phyloP scores from a whole-genome alignment of 1,140 invertebrate species.

The Drosophila burlai region DNA sequence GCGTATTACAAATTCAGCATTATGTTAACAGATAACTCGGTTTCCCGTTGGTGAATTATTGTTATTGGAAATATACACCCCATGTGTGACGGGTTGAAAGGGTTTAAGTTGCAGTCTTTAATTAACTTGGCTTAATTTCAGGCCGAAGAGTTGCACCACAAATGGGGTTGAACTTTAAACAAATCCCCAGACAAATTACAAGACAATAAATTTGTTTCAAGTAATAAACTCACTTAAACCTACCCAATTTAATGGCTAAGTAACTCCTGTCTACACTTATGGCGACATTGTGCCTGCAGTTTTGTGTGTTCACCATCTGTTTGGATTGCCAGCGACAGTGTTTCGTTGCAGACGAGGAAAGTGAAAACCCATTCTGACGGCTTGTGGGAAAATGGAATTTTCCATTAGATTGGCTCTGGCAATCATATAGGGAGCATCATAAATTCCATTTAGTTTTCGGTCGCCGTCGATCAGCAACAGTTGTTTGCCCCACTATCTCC shows the following conservation, averaged over 20 bases:
- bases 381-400: slow-evolving; percentile 59
- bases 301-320: slow-evolving; percentile 4
- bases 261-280: background rate
- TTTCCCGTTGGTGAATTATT: background rate
- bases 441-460: slow-evolving; percentile 67
- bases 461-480: slow-evolving; percentile 36
- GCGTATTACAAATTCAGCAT: slow-evolving; percentile 7
- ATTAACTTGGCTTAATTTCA: background rate
- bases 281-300: background rate
- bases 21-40: slow-evolving; percentile 8
- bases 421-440: slow-evolving; percentile 62
- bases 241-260: background rate
- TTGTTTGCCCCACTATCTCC: slow-evolving; percentile 12
- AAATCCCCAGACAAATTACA: slow-evolving; percentile 1
- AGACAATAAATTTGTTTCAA: no score
- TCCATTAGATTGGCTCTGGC: slow-evolving; percentile 74
- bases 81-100: background rate
- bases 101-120: background rate
- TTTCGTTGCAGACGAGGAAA: slow-evolving; percentile 25
- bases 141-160: background rate
- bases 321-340: slow-evolving; percentile 15
- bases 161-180: background rate
- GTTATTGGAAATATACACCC: background rate
- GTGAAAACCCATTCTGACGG: slow-evolving; percentile 30
- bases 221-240: background rate